Conservation (phyloP, 2,888 invertebrate genomes). For the Macropis europaea region DNA sequence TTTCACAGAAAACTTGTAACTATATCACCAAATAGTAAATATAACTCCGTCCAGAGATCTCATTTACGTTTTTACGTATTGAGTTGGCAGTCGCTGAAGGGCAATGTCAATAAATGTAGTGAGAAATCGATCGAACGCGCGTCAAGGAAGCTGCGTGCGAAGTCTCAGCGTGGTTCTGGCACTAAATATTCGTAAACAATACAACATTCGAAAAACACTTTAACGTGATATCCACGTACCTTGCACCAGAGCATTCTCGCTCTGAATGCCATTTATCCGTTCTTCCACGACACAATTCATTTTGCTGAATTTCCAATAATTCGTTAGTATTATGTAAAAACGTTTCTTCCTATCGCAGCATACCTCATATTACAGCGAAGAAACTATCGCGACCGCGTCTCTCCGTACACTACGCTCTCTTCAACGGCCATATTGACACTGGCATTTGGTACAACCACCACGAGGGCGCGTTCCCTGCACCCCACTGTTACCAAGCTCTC, state of each 20-base stretch:
- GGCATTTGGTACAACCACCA: constrained; percentile 52
- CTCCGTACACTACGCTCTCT: constrained; percentile 48
- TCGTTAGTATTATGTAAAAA: constrained; percentile 50
- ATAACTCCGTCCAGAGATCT: background rate
- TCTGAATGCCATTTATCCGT: constrained; percentile 7
- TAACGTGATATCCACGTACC: constrained; percentile 44
- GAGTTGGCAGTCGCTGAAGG: constrained; percentile 6
- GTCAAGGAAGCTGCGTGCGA: constrained; percentile 28
- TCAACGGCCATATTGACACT: constrained; percentile 71
- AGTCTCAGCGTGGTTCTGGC: constrained; percentile 25
- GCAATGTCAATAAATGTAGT: constrained; percentile 33
- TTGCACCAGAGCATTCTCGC: constrained; percentile 38
- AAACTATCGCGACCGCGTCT: constrained; percentile 55
- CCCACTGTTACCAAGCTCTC: constrained; percentile 37
- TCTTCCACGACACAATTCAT: constrained; percentile 45
- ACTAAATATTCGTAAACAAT: constrained; percentile 55
- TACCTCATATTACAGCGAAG: constrained; percentile 52
- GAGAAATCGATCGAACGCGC: constrained; percentile 54
- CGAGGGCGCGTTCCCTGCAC: constrained; percentile 54
- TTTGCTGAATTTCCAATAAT: constrained; percentile 19
- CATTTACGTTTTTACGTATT: constrained; percentile 5
- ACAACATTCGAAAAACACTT: constrained; percentile 13
- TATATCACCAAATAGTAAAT: background rate
- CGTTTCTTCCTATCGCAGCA: constrained; percentile 21
- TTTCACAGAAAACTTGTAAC: constrained; percentile 13